phyloP scores from a whole-genome alignment of 2,113 vertebrate genomes.

The Zosterops lateralis region DNA sequence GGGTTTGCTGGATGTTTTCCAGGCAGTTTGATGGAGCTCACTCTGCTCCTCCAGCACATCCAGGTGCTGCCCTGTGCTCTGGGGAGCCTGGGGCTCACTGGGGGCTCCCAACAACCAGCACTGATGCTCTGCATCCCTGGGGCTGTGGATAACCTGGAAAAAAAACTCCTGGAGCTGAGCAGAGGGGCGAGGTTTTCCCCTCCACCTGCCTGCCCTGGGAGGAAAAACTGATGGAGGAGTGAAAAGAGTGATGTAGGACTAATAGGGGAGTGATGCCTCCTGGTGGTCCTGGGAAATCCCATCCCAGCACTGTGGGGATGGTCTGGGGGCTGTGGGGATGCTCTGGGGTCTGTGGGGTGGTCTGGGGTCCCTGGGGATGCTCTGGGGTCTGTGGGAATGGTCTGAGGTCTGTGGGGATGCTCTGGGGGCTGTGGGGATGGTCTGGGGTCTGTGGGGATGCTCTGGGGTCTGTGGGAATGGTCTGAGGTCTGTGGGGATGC shows the following conservation, averaged over 20 bases:
- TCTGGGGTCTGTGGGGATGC: too few species aligned
- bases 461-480: too few species aligned
- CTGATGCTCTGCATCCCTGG: not conserved
- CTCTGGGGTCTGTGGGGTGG: too few species aligned
- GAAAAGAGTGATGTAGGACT: not conserved
- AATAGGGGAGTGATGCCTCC: slow-evolving; percentile 43
- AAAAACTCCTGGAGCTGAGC: not conserved
- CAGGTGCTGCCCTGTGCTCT: not conserved
- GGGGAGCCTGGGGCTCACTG: too few species aligned
- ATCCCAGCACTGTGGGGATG: not conserved
- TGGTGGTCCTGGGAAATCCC: slow-evolving; percentile 2
- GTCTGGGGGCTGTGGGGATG: not conserved
- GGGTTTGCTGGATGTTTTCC: not conserved
- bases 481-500: not conserved
- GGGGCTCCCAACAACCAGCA: not conserved
- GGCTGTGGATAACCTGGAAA: not conserved
- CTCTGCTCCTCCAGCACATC: not conserved
- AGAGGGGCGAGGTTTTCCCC: not conserved
- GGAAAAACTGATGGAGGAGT: not conserved
- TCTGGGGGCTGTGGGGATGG: too few species aligned
- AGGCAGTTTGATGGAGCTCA: not conserved
- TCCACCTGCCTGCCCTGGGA: not conserved
- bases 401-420: too few species aligned
- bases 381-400: too few species aligned
- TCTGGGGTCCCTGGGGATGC: too few species aligned